Evolutionary conservation across 2,888 invertebrate genomes (phyloP).

Genomic region (Piscicola geometra): DNA sequence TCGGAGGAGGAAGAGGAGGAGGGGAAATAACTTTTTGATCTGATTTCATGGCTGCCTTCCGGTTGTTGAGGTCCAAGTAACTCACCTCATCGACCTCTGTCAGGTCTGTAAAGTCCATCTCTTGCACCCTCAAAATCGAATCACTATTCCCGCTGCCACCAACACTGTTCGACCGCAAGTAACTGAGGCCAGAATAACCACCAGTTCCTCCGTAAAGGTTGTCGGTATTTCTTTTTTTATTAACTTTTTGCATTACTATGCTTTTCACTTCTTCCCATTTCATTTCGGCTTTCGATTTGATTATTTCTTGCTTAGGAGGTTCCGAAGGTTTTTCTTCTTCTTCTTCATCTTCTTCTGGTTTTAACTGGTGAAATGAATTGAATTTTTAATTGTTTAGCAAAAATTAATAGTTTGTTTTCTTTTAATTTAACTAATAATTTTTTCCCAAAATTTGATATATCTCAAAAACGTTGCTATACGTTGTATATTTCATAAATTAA

Average conservation of each 20-base stretch:
- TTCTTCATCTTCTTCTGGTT: neutral
- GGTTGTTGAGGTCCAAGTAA: conserved; percentile 40
- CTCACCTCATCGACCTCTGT: conserved; percentile 76
- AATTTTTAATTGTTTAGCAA: no score
- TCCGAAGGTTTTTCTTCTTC: neutral
- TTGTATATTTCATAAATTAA: no score
- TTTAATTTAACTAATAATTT: no score
- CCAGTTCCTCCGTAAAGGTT: neutral
- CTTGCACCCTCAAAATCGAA: conserved; percentile 66
- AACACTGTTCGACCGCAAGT: neutral
- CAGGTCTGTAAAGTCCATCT: conserved; percentile 92
- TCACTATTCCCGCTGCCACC: neutral
- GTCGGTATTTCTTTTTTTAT: neutral
- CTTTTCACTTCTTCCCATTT: conserved; percentile 83
- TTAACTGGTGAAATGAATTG: no score
- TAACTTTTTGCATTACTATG: neutral
- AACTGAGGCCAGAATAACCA: neutral
- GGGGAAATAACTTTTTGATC: conserved; percentile 2
- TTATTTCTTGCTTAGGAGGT: conserved; percentile 55
- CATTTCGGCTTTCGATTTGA: conserved; percentile 68
- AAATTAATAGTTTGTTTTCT: no score
- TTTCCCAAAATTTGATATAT: no score
- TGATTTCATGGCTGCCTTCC: neutral
- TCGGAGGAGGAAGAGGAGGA: conserved; percentile 5
- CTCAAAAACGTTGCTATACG: no score